Evolutionary conservation across 1,140 invertebrate species (phyloP), one percentile per base, ranked within the genome.

Genomic region (Calephelis virginiensis): DNA sequence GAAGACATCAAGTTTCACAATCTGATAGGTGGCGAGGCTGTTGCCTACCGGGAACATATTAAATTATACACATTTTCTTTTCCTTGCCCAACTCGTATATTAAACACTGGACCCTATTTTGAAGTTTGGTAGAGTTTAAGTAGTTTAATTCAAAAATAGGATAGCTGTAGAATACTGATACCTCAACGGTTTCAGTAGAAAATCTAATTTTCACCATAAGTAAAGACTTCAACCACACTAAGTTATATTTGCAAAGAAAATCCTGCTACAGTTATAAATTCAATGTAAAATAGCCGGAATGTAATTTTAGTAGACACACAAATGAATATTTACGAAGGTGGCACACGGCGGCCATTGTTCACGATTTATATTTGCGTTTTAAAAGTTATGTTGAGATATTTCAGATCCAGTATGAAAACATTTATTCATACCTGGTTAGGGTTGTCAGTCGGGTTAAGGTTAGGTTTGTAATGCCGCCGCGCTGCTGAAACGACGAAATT

Each of bases 361-460:
- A 17, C 59, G 63, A 71, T 69, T 67, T 68, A 72, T 72, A 56
- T 67, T 73, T 66, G 59, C 56, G 49, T 64, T 67, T 60, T 50
- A 45, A 61, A 72, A 74, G 50, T 56, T 56, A 67, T 67, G 61
- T 56, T 63, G 67, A 68, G 70, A 66, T 66, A 72, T 72, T 71
- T 72, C 67, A 66, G 50, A 56, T 56, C 63, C 67, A 67, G 62
- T 71, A 74, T 74, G 66, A 72, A 69, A 76, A 69, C 68, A 67
- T 74, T 74, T 72, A 74, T 74, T 76, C 72, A 68, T 60, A 68
- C 46, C 60, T 50, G 50, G 14, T 37, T 17, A 56, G 50, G 49
- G 49, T 9, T 53, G 10, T 9, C 49, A 53, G 7, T 6, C 8
- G 6, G 40, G 6, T 6, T 8, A 43, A 43, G 40, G 40, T 1